phyloP scores from a whole-genome alignment of 2,888 invertebrate species.

The Lycophotia porphyrea region DNA sequence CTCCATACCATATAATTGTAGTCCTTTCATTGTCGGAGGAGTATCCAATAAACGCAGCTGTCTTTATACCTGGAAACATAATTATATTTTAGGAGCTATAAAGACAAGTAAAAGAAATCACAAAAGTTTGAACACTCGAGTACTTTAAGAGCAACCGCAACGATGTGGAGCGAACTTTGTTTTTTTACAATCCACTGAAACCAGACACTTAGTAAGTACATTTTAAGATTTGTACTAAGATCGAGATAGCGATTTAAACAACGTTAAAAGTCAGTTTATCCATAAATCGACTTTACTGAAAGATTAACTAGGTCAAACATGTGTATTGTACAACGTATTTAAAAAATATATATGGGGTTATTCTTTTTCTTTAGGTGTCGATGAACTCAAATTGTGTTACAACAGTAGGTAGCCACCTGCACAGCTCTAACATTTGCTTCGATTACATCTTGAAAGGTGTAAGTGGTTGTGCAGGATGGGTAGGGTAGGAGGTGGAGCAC shows the following conservation, averaged over 20 bases:
- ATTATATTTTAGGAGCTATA: not conserved
- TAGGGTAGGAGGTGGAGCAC: too few species aligned
- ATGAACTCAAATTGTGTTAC: too few species aligned
- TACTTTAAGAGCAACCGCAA: constrained; percentile 26
- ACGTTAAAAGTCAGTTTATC: constrained; percentile 45
- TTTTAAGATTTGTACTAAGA: constrained; percentile 66
- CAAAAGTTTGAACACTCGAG: constrained; percentile 30
- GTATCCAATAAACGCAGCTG: not conserved
- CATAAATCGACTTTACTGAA: not conserved
- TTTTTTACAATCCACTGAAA: constrained; percentile 65
- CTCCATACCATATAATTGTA: too few species aligned
- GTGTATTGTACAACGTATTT: not conserved
- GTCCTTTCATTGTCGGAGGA: too few species aligned
- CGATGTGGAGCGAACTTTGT: constrained; percentile 63
- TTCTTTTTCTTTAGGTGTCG: too few species aligned
- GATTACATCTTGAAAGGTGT: too few species aligned
- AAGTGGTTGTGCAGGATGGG: too few species aligned
- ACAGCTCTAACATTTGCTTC: too few species aligned
- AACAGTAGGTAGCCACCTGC: too few species aligned
- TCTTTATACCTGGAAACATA: not conserved
- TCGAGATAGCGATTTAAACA: constrained; percentile 71
- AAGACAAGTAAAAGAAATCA: constrained; percentile 13
- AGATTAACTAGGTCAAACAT: constrained; percentile 34
- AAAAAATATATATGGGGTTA: too few species aligned
- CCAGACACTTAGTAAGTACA: constrained; percentile 61